phyloP scores from a whole-genome alignment of 35 echinoderm and acorn worm genomes.

The Apostichopus californicus region DNA sequence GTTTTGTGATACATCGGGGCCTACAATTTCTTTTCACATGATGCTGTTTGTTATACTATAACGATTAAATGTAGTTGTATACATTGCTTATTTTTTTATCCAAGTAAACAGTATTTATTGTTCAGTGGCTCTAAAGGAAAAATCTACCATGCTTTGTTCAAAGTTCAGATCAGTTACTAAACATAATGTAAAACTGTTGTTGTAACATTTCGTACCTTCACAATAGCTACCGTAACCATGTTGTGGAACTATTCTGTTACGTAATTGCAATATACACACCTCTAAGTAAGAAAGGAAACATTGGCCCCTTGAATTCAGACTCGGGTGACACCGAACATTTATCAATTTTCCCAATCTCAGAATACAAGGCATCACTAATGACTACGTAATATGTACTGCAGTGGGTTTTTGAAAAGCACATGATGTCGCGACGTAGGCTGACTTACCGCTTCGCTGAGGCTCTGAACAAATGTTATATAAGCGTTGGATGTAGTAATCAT shows the following conservation, averaged over 20 bases:
- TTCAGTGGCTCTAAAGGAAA: background rate
- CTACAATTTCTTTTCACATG: too few relatives aligned
- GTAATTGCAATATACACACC: background rate
- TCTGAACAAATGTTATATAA: background rate
- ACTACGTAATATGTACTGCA: too few relatives aligned
- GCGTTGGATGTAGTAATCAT: background rate
- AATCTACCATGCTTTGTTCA: background rate
- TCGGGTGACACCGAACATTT: background rate
- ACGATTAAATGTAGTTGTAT: too few relatives aligned
- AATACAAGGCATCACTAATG: too few relatives aligned
- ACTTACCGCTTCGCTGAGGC: background rate
- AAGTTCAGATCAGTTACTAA: slow-evolving; percentile 14
- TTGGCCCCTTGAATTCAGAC: background rate
- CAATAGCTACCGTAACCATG: background rate
- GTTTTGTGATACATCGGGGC: too few relatives aligned
- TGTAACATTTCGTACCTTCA: background rate
- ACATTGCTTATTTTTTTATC: too few relatives aligned
- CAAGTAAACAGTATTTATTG: too few relatives aligned
- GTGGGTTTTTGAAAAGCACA: too few relatives aligned
- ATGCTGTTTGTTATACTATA: too few relatives aligned
- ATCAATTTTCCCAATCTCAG: too few relatives aligned
- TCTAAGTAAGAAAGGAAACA: background rate
- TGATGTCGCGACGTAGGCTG: too few relatives aligned
- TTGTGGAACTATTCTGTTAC: too few relatives aligned
- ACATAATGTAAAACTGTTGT: slow-evolving; percentile 15